Evolutionary conservation across 2,797 vertebrate species (phyloP), one percentile per base, ranked within the genome.

Genomic region (Coreius guichenoti): DNA sequence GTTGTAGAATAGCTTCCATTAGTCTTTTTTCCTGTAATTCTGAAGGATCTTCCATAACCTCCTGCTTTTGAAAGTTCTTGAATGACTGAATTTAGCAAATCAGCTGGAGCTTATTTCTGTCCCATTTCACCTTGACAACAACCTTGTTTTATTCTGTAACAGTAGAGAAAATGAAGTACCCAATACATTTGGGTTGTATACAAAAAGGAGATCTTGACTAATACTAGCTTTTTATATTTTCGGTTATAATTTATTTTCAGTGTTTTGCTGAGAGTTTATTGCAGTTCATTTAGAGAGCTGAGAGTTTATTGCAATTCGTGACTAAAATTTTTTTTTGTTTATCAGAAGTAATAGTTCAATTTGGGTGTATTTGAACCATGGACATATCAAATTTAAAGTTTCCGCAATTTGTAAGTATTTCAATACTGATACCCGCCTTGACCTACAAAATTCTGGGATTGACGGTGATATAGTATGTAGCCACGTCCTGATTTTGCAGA

Each of bases 71-170:
- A 26, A 45, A 8, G 14, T 47, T 45, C 39, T 26, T 45, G 21
- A 70, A 23, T n/a, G 68, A 70, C 39, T 26, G 39, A 13, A n/a
- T 5, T n/a, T 16, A 45, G 14, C 43, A 17, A 47, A 47, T 26
- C 13, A 47, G n/a, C 39, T 72, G 69, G 69, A 72, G 23, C n/a
- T 72, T 72, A 43, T 16, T 72, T 70, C 23, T 72, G 69, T 43
- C 14, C 23, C 43, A 17, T 72, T 47, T 72, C 7, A 31, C 5
- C 61, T 31, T 31, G n/a, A n/a, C n/a, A n/a, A n/a, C n/a, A n/a
- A n/a, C n/a, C n/a, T 26, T 72, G 16, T 70, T 3, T 26, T 69
- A 12, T 45, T 45, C 36, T 70, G 39, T 45, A 70, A 43, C 23
- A 45, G 5, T 14, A 72, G n/a, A 16, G 23, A 45, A 19, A 6